Percentiles rank a stretch among this genome's conserved stretches.
These are phyloP conservation scores for Stictonetta naevosa DNA, from an alignment of 2,113 vertebrate genomes.

Conservation along the genomic window DNA sequence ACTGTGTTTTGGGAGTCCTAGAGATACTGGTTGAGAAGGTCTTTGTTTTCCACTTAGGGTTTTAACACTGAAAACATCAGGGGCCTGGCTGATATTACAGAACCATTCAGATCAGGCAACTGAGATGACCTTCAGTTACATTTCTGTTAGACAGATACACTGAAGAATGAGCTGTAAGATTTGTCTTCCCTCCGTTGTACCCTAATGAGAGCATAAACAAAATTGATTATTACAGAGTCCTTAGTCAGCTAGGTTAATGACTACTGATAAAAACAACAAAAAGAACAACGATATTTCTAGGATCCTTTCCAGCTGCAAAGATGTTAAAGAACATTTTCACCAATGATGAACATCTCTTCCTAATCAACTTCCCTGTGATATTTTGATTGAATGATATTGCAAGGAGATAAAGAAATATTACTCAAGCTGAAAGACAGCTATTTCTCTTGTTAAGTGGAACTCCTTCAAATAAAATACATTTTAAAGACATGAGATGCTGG, in stretches of 20 bases:
- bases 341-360: background rate
- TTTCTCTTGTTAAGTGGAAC: background rate
- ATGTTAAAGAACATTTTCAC: background rate
- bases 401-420: background rate
- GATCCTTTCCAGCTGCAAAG: background rate
- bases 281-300: background rate
- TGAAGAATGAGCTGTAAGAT: background rate
- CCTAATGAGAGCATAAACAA: background rate
- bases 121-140: background rate
- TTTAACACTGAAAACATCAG: background rate
- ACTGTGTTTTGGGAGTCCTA: background rate
- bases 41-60: background rate
- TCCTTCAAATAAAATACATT: background rate
- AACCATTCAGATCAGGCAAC: background rate
- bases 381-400: background rate
- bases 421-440: background rate
- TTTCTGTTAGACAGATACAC: background rate
- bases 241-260: slow-evolving; percentile 8
- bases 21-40: background rate
- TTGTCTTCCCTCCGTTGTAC: background rate
- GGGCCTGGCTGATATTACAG: background rate
- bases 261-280: background rate
- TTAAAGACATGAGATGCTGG: background rate
- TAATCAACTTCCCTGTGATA: background rate
- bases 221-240: background rate